Evolutionary conservation across 2,113 vertebrate species (phyloP).

Genomic region (Oceanodroma tethys): DNA sequence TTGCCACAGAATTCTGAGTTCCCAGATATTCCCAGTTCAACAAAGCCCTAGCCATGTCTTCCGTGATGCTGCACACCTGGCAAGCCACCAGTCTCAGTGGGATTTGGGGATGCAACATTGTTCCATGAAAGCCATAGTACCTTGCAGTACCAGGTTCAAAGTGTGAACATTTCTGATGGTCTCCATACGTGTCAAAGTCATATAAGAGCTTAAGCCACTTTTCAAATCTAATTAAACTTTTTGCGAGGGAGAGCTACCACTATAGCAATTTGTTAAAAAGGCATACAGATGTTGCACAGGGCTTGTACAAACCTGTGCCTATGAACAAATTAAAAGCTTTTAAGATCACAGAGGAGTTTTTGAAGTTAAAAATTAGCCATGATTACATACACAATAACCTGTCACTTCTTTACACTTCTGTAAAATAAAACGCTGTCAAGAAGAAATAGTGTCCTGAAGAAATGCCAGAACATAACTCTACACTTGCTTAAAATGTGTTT

Average conservation of each 20-base stretch:
- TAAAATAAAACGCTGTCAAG: conserved; percentile 74
- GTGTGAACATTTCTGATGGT: neutral
- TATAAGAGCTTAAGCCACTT: neutral
- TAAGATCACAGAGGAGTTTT: conserved; percentile 74
- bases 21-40: neutral
- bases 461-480: conserved; percentile 57
- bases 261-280: conserved; percentile 40
- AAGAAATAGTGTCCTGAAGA: conserved; percentile 62
- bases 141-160: neutral
- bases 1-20: neutral
- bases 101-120: neutral
- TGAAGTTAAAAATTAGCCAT: conserved; percentile 79
- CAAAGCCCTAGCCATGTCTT: neutral
- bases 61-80: neutral
- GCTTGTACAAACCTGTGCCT: conserved; percentile 74
- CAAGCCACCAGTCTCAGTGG: neutral
- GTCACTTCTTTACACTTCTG: conserved; percentile 75
- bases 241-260: neutral
- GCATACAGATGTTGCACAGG: conserved; percentile 51
- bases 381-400: conserved; percentile 78
- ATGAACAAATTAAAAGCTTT: conserved; percentile 79
- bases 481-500: conserved; percentile 46
- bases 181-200: neutral
- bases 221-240: conserved; percentile 55
- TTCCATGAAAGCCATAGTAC: neutral